A percentile compares a stretch with the other conserved stretches of the same genome.
Evolutionary conservation across 2,888 invertebrate genomes (phyloP).

Genomic region (Graphium colonna): DNA sequence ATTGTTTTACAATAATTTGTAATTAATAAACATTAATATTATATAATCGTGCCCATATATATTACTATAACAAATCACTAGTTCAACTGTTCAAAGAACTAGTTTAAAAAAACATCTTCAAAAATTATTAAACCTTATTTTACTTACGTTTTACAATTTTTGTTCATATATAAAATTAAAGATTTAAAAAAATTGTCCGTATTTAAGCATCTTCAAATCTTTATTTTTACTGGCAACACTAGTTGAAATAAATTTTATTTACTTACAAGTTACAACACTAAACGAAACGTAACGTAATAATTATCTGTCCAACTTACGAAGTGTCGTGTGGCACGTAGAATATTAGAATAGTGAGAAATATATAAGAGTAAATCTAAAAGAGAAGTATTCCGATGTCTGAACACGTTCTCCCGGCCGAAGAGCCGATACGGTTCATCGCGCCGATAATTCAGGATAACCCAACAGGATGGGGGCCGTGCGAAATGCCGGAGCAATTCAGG

Average conservation of each 20-base stretch:
- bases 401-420: conserved; percentile 78
- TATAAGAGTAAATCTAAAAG: background rate
- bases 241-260: background rate
- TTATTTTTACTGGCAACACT: conserved; percentile 6
- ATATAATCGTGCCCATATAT: too few species aligned
- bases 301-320: background rate
- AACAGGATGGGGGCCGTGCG: conserved; percentile 98
- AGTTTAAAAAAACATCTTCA: too few species aligned
- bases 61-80: too few species aligned
- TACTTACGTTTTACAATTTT: too few species aligned
- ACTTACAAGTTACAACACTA: conserved; percentile 8
- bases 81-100: too few species aligned
- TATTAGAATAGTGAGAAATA: conserved; percentile 4
- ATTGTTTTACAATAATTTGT: too few species aligned
- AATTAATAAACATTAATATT: too few species aligned
- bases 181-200: too few species aligned
- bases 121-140: too few species aligned
- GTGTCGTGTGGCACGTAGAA: conserved; percentile 27
- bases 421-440: conserved; percentile 83
- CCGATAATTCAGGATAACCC: conserved; percentile 85
- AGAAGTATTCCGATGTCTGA: conserved; percentile 59
- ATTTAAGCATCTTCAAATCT: too few species aligned
- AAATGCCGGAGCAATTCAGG: conserved; percentile 94
- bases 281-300: conserved; percentile 1
- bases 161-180: too few species aligned